Conservation (phyloP, 2,113 vertebrate genomes). For the Aegotheles bennettii region DNA sequence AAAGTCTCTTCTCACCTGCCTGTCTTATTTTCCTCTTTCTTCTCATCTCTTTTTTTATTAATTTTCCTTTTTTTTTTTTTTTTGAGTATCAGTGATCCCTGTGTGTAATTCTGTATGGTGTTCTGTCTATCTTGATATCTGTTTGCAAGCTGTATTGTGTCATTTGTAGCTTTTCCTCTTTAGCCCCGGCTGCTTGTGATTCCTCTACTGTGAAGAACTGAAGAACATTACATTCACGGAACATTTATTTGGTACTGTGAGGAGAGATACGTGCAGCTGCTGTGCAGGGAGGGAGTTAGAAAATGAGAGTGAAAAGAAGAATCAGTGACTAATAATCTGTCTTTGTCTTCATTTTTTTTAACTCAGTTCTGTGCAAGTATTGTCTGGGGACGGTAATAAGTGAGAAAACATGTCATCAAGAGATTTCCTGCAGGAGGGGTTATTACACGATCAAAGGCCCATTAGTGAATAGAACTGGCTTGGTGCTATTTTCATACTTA, state of each 20-base stretch:
- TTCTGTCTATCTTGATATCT: neutral
- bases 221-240: constrained; percentile 10
- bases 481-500: neutral
- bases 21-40: neutral
- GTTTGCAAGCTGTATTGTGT: neutral
- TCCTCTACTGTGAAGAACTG: constrained; percentile 47
- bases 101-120: neutral
- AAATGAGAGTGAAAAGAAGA: neutral
- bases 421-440: neutral
- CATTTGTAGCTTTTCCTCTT: neutral
- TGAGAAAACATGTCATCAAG: constrained; percentile 18
- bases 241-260: constrained; percentile 23
- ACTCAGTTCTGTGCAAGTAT: neutral
- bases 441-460: neutral
- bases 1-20: neutral
- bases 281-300: neutral
- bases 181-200: neutral
- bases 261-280: neutral
- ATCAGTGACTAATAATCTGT: neutral
- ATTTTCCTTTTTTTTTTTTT: too few species aligned
- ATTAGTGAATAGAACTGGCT: neutral
- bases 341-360: constrained; percentile 9
- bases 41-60: neutral
- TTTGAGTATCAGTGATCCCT: neutral
- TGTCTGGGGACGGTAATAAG: neutral